These are phyloP conservation scores for Calliphora vomitoria DNA, from an alignment of 2,888 invertebrate species.

Conservation along the genomic window DNA sequence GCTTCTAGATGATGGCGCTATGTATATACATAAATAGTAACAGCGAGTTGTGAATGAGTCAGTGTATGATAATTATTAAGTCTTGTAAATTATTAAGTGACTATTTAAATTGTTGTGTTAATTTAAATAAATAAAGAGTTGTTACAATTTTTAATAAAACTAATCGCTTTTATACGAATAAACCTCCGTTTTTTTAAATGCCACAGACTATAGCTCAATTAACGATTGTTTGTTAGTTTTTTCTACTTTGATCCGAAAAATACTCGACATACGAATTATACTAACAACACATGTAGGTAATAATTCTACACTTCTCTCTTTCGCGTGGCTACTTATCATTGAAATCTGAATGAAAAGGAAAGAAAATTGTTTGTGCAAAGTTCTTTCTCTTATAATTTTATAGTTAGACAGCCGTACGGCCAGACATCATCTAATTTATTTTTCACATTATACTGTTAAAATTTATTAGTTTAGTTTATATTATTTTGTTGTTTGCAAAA, in stretches of 20 bases:
- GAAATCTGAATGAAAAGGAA: conserved; percentile 4
- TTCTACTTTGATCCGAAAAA: not conserved
- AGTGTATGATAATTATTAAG: too few species aligned
- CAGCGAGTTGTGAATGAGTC: too few species aligned
- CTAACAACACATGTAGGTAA: not conserved
- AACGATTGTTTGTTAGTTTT: not conserved
- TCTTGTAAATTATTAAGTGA: too few species aligned
- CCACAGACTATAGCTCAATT: not conserved
- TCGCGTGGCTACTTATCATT: not conserved
- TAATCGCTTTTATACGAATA: too few species aligned
- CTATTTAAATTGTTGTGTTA: too few species aligned
- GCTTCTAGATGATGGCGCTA: too few species aligned
- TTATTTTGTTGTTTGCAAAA: conserved; percentile 16
- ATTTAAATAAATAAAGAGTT: too few species aligned
- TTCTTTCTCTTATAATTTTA: conserved; percentile 7
- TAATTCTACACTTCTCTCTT: not conserved
- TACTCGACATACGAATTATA: not conserved
- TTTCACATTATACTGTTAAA: conserved; percentile 47
- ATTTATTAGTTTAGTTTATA: conserved; percentile 44
- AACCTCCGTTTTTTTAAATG: too few species aligned
- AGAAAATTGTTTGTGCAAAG: conserved; percentile 16
- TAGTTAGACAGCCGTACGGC: conserved; percentile 1
- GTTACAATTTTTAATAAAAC: too few species aligned
- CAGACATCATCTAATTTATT: conserved; percentile 47
- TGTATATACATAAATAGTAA: too few species aligned